Conservation (phyloP, 1,140 invertebrate genomes). For the Leptoteleia sp. region DNA sequence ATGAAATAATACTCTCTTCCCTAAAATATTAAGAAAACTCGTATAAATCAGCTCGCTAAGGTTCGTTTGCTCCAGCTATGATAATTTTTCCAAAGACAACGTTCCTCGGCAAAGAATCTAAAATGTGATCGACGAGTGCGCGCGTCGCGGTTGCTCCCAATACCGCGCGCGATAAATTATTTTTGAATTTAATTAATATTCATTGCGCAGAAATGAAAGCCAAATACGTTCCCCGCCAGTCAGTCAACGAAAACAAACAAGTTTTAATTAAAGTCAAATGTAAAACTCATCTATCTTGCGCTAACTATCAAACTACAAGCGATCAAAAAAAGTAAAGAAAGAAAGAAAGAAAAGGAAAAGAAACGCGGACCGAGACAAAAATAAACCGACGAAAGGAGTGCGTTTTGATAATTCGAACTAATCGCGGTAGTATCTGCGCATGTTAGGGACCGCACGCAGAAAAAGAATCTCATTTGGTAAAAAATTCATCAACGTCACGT, state of each 20-base stretch:
- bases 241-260: conserved; percentile 48
- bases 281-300: conserved; percentile 55
- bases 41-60: no score
- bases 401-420: conserved; percentile 34
- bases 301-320: conserved; percentile 50
- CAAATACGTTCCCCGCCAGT: conserved; percentile 46
- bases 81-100: no score
- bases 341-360: no score
- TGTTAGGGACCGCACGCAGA: conserved; percentile 14
- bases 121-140: conserved; percentile 23
- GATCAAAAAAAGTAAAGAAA: no score
- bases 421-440: conserved; percentile 34
- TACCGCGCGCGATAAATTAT: conserved; percentile 20
- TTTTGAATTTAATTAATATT: conserved; percentile 52
- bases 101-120: no score
- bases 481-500: conserved; percentile 64
- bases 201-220: conserved; percentile 31
- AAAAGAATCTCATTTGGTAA: conserved; percentile 44
- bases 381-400: not conserved
- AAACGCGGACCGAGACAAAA: conserved; percentile 4
- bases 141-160: conserved; percentile 2
- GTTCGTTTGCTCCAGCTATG: no score
- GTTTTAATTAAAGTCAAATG: conserved; percentile 55
- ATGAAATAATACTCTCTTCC: no score
- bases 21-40: no score